A percentile compares a stretch with the other conserved stretches of the same genome.
These are phyloP conservation scores for Prionace glauca DNA, from an alignment of 2,797 vertebrate species.

Conservation along the genomic window DNA sequence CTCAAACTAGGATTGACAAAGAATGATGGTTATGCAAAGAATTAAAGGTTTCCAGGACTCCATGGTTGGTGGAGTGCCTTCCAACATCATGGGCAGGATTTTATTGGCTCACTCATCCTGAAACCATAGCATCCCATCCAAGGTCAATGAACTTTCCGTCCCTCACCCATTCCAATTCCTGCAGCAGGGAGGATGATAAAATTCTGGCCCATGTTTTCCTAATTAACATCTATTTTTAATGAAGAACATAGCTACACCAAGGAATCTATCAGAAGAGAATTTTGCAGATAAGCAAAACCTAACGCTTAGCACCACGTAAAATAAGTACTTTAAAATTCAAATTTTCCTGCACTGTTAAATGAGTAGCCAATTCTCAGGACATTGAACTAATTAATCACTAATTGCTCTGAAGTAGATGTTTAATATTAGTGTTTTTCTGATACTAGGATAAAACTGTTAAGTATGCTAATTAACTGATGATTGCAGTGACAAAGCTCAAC, in stretches of 20 bases:
- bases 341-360: background rate
- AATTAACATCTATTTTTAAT: background rate
- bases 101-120: no score
- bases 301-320: background rate
- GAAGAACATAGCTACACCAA: background rate
- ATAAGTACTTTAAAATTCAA: background rate
- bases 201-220: background rate
- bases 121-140: no score
- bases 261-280: background rate
- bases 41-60: background rate
- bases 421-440: background rate
- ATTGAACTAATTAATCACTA: background rate
- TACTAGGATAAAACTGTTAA: background rate
- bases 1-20: background rate
- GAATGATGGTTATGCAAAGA: background rate
- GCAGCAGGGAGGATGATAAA: no score
- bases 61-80: background rate
- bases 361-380: background rate
- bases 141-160: no score
- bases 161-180: no score
- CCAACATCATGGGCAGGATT: background rate
- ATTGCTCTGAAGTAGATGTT: background rate
- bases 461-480: background rate
- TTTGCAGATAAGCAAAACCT: background rate
- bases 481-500: background rate